Evolutionary conservation across 2,797 vertebrate genomes (phyloP).

Genomic region (Argyrosomus regius): DNA sequence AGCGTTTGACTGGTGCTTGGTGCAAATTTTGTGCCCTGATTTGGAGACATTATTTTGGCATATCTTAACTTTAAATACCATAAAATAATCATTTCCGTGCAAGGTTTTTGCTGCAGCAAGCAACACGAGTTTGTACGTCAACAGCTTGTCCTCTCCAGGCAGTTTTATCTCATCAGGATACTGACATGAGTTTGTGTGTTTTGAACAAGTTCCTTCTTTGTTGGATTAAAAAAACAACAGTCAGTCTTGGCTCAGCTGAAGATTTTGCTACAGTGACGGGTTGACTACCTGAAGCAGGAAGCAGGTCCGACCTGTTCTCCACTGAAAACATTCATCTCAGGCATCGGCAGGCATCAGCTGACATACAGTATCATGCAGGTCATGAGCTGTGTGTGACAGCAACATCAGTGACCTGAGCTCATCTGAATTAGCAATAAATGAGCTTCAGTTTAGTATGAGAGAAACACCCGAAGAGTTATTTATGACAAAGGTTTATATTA

Average conservation of each 20-base stretch:
- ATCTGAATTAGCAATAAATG: not conserved
- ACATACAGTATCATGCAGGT: not conserved
- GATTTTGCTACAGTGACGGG: not conserved
- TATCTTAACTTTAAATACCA: not conserved
- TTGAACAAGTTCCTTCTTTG: not conserved
- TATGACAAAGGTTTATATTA: not conserved
- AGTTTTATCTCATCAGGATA: not conserved
- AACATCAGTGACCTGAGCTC: constrained; percentile 2
- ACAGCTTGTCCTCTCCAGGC: not conserved
- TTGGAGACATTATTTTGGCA: not conserved
- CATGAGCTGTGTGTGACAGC: not conserved
- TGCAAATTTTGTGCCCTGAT: not conserved
- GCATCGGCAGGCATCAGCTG: constrained; percentile 46
- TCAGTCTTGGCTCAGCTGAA: not conserved
- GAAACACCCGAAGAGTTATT: too few species aligned
- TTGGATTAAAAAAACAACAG: constrained; percentile 1
- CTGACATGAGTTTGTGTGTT: not conserved
- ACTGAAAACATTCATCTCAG: not conserved
- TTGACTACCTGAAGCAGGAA: constrained; percentile 7
- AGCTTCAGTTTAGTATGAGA: not conserved
- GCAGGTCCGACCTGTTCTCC: constrained; percentile 53
- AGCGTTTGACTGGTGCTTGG: too few species aligned
- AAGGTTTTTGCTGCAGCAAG: not conserved
- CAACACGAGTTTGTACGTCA: not conserved
- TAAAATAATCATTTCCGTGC: not conserved